phyloP scores from a whole-genome alignment of 2,113 vertebrate species.

The Poeciliopsis turrubarensis region DNA sequence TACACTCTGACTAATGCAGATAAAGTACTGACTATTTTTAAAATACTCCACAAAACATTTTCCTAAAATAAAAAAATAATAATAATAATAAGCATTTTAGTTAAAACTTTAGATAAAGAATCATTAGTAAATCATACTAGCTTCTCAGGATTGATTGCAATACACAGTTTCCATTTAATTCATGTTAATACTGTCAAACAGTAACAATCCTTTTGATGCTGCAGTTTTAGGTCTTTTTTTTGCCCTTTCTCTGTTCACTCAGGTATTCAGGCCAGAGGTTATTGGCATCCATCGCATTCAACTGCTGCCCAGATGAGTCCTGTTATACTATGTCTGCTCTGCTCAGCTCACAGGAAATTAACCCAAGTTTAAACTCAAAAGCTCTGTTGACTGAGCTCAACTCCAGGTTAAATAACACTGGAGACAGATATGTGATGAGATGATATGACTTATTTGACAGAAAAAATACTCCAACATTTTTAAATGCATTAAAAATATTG shows the following conservation, averaged over 20 bases:
- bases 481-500: constrained; percentile 27
- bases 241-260: constrained; percentile 54
- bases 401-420: constrained; percentile 10
- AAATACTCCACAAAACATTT: not conserved
- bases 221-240: constrained; percentile 32
- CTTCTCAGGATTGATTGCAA: not conserved
- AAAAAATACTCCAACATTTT: not conserved
- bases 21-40: not conserved
- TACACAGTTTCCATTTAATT: not conserved
- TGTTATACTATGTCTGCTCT: constrained; percentile 36
- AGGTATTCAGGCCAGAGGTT: constrained; percentile 65
- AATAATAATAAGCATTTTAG: not conserved
- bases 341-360: constrained; percentile 71
- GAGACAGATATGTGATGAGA: constrained; percentile 8
- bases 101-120: not conserved
- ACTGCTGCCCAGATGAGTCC: constrained; percentile 67
- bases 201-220: constrained; percentile 45
- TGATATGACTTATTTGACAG: constrained; percentile 9
- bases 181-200: not conserved
- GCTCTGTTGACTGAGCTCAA: constrained; percentile 1
- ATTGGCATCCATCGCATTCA: constrained; percentile 49
- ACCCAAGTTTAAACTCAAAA: constrained; percentile 25
- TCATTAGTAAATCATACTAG: not conserved
- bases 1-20: not conserved
- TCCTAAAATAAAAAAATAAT: not conserved